These are phyloP conservation scores for Chiloscyllium punctatum DNA, from an alignment of 2,797 vertebrate genomes.

Conservation along the genomic window DNA sequence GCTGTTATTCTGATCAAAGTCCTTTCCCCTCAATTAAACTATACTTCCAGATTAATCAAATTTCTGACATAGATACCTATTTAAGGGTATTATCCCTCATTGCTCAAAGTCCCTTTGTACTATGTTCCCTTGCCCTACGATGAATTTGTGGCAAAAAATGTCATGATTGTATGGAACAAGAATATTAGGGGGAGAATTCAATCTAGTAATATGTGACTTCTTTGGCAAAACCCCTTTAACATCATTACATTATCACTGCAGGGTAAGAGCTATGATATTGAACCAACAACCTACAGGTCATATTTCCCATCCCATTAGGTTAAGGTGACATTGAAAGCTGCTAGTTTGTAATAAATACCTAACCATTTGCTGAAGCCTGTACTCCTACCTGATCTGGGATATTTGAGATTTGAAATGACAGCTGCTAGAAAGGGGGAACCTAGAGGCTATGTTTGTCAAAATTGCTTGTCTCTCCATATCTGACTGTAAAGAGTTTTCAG, in stretches of 20 bases:
- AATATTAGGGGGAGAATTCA: neutral
- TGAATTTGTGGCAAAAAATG: neutral
- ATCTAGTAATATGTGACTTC: neutral
- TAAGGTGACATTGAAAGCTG: neutral
- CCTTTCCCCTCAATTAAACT: neutral
- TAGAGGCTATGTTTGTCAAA: neutral
- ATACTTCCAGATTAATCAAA: neutral
- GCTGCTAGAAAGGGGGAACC: neutral
- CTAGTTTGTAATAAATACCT: neutral
- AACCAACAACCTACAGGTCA: neutral
- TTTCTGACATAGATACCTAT: neutral
- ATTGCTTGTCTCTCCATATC: neutral
- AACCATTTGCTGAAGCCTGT: neutral
- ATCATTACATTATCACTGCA: neutral
- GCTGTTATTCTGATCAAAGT: neutral
- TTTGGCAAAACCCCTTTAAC: neutral
- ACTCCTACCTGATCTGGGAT: neutral
- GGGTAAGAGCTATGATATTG: neutral
- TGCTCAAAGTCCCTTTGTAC: neutral
- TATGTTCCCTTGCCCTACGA: neutral
- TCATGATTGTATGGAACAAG: neutral
- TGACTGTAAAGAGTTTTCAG: neutral
- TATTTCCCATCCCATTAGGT: neutral
- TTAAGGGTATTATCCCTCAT: neutral
- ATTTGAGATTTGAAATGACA: neutral